Percentiles rank a stretch among this genome's conserved stretches.
Evolutionary conservation across 2,888 invertebrate species (phyloP).

Genomic region (Cerceris ruficornis): DNA sequence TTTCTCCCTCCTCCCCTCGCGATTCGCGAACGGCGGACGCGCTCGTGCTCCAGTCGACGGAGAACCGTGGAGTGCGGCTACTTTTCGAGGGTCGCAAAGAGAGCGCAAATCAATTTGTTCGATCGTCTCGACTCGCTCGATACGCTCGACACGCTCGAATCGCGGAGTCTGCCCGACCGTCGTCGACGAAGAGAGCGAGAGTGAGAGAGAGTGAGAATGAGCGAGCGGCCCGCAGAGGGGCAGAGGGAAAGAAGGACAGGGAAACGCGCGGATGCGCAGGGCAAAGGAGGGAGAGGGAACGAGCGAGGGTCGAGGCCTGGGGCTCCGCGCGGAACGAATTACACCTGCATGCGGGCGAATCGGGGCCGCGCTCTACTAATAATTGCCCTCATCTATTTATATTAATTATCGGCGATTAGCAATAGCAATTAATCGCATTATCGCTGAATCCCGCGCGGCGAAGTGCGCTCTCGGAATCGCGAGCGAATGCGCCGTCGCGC

Average conservation of each 20-base stretch:
- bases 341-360: slow-evolving; percentile 59
- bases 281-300: background rate
- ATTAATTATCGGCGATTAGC: slow-evolving; percentile 82
- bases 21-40: background rate
- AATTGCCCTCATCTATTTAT: slow-evolving; percentile 81
- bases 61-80: too few species aligned
- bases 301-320: background rate
- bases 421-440: slow-evolving; percentile 81
- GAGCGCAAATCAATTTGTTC: too few species aligned
- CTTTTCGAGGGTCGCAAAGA: too few species aligned
- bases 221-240: background rate
- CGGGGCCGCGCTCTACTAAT: slow-evolving; percentile 72
- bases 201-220: background rate
- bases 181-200: background rate
- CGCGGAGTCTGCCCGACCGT: too few species aligned
- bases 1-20: background rate
- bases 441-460: slow-evolving; percentile 67
- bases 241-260: background rate
- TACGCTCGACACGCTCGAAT: too few species aligned
- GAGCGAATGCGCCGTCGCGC: slow-evolving; percentile 20
- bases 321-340: slow-evolving; percentile 55
- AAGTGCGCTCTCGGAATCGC: slow-evolving; percentile 9
- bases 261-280: too few species aligned
- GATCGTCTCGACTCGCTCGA: too few species aligned
- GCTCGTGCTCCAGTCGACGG: too few species aligned